phyloP scores from a whole-genome alignment of 2,113 vertebrate species.

The Isichthys henryi region DNA sequence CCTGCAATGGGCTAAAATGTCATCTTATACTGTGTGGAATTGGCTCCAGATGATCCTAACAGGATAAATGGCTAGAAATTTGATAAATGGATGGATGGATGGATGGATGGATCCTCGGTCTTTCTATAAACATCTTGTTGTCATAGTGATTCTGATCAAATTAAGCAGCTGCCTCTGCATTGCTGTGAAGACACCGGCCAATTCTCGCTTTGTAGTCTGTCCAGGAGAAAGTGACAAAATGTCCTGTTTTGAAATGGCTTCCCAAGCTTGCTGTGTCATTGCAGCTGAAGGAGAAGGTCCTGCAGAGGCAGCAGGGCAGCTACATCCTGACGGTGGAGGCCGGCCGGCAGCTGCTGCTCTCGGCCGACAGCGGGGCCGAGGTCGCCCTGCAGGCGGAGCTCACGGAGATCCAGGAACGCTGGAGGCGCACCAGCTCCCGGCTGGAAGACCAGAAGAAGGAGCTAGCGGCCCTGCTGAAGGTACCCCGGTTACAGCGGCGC shows the following conservation, averaged over 20 bases:
- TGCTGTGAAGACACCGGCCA: neutral
- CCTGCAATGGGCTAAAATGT: neutral
- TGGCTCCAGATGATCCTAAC: neutral
- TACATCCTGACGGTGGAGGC: slow-evolving; percentile 93
- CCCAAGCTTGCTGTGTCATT: slow-evolving; percentile 26
- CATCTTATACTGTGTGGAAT: neutral
- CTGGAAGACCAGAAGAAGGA: slow-evolving; percentile 82
- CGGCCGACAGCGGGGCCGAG: slow-evolving; percentile 74
- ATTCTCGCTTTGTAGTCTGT: too few species aligned
- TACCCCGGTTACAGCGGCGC: slow-evolving; percentile 33
- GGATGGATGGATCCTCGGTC: neutral
- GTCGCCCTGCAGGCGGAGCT: slow-evolving; percentile 75
- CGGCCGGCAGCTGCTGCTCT: slow-evolving; percentile 83
- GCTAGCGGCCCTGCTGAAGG: slow-evolving; percentile 68
- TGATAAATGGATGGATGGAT: neutral
- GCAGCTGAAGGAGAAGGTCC: slow-evolving; percentile 87
- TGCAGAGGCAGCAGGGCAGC: slow-evolving; percentile 88
- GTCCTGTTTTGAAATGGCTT: neutral
- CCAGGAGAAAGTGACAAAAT: neutral
- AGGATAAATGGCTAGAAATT: neutral
- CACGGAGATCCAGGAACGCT: slow-evolving; percentile 77
- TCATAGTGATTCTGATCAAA: neutral
- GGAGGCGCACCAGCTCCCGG: slow-evolving; percentile 64
- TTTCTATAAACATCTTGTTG: neutral
- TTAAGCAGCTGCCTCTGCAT: neutral